Conservation (phyloP, 2,113 vertebrate species). For the Microcebus ravelobensis region DNA sequence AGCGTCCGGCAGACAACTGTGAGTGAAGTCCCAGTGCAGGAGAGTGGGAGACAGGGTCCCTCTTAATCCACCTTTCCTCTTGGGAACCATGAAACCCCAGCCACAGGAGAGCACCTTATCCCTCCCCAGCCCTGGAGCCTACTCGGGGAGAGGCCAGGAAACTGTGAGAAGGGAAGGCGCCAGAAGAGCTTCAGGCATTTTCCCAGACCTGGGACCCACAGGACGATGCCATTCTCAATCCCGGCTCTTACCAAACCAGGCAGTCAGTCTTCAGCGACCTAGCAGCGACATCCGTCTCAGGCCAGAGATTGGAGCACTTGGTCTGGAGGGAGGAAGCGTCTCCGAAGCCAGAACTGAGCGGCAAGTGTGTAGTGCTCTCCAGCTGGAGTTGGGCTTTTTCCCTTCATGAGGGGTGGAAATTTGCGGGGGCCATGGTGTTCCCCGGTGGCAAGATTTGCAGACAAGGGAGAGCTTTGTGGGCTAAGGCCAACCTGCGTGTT, state of each 20-base stretch:
- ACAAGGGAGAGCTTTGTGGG: too few relatives aligned
- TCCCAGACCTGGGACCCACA: not conserved
- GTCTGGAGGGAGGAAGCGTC: not conserved
- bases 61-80: not conserved
- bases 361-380: not conserved
- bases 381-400: not conserved
- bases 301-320: not conserved
- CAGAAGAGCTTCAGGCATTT: not conserved
- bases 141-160: not conserved
- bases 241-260: not conserved
- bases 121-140: not conserved
- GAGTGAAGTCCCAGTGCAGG: not conserved
- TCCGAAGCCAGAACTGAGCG: not conserved
- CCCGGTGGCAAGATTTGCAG: too few relatives aligned
- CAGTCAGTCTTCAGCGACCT: not conserved
- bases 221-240: not conserved
- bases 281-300: not conserved
- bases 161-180: not conserved
- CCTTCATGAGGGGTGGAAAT: not conserved
- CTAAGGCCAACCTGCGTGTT: too few relatives aligned
- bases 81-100: not conserved
- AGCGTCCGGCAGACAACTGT: not conserved
- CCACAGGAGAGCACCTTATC: not conserved
- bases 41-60: not conserved
- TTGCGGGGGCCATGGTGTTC: not conserved